These are phyloP conservation scores for Stenolophus ochropezus DNA, from an alignment of 2,888 invertebrate genomes.

Conservation along the genomic window DNA sequence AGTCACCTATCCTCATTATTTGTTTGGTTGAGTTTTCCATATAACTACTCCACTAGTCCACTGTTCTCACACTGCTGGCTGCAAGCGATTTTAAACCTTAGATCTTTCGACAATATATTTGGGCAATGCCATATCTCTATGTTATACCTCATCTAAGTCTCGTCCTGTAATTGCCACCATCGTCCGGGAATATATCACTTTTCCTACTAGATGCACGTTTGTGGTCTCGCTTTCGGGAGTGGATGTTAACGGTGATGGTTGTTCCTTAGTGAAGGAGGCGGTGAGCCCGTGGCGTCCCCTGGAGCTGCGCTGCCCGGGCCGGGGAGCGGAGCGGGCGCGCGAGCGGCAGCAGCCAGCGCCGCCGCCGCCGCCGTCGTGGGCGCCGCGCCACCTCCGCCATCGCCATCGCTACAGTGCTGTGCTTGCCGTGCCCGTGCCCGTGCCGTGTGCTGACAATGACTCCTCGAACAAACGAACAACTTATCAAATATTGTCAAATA, in stretches of 20 bases:
- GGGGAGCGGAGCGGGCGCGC: conserved; percentile 55
- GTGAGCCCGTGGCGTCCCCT: conserved; percentile 75
- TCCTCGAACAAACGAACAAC: conserved; percentile 60
- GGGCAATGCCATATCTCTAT: no score
- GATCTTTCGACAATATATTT: no score
- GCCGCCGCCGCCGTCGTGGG: conserved; percentile 49
- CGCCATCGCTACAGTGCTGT: conserved; percentile 65
- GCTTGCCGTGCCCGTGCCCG: conserved; percentile 66
- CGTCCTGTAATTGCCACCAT: no score
- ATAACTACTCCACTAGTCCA: no score
- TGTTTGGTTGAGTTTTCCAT: no score
- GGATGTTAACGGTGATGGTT: not conserved
- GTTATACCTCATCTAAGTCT: no score
- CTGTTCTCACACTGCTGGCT: no score
- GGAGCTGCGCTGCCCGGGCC: conserved; percentile 62
- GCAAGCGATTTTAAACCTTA: no score
- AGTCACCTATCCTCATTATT: no score
- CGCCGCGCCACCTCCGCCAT: conserved; percentile 62
- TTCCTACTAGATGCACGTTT: no score
- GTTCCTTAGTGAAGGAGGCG: conserved; percentile 76
- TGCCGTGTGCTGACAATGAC: conserved; percentile 59
- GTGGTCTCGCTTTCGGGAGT: no score
- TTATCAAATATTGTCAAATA: conserved; percentile 62
- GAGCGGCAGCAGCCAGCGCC: conserved; percentile 46
- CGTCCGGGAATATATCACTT: no score